phyloP scores from a whole-genome alignment of 2,797 vertebrate species.

The Pseudochaenichthys georgianus region DNA sequence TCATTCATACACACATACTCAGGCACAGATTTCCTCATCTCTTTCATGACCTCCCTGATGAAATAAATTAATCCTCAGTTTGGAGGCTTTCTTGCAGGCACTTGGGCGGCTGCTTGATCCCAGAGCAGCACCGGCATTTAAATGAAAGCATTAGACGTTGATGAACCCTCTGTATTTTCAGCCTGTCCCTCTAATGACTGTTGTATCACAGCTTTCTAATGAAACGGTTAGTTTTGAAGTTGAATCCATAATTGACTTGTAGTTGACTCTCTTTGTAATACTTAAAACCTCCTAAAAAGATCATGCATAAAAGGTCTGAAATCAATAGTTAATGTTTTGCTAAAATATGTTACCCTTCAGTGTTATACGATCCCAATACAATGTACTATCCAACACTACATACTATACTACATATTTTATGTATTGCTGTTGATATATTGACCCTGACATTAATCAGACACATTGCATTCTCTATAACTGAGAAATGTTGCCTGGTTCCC shows the following conservation, averaged over 20 bases:
- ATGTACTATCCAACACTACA: no score
- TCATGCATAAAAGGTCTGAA: neutral
- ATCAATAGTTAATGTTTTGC: neutral
- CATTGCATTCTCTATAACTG: neutral
- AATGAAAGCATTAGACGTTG: slow-evolving; percentile 38
- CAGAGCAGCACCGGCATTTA: slow-evolving; percentile 22
- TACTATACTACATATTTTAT: neutral
- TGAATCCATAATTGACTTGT: neutral
- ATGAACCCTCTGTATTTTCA: slow-evolving; percentile 17
- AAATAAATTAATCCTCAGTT: neutral
- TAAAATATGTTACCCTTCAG: neutral
- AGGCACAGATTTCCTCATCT: neutral
- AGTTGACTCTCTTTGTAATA: neutral
- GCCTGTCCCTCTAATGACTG: neutral
- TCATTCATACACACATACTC: neutral
- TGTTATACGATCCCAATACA: neutral
- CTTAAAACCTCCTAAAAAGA: no score
- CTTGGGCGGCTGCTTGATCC: neutral
- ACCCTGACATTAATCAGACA: neutral
- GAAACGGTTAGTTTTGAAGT: slow-evolving; percentile 7
- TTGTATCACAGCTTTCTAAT: neutral
- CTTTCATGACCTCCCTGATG: neutral
- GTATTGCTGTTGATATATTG: neutral
- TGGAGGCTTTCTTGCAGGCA: neutral
- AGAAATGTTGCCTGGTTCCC: neutral